Conservation (phyloP, 2,113 vertebrate species). For the Bucco capensis region DNA sequence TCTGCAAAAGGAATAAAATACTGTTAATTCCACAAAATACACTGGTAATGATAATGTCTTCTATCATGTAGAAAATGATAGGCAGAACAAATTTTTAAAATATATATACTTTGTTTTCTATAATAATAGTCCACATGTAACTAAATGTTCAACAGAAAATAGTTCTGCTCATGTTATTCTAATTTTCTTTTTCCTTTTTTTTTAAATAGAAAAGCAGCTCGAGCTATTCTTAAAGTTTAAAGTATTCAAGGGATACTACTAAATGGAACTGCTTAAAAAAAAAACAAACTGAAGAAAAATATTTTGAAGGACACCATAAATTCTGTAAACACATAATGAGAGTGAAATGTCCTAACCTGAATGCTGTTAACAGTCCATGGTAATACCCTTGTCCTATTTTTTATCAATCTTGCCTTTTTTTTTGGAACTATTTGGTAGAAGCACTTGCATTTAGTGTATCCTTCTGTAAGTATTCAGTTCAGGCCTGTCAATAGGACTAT, state of each 20-base stretch:
- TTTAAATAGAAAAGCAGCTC: neutral
- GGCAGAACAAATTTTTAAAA: neutral
- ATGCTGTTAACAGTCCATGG: neutral
- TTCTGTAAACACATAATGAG: neutral
- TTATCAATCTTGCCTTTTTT: neutral
- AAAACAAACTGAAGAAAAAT: neutral
- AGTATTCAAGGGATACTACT: neutral
- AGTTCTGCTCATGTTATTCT: neutral
- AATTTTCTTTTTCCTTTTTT: neutral
- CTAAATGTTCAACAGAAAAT: neutral
- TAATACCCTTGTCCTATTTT: neutral
- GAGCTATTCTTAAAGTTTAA: neutral
- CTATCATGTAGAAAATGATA: neutral
- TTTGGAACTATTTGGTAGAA: neutral
- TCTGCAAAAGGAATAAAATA: neutral
- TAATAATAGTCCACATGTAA: neutral
- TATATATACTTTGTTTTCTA: neutral
- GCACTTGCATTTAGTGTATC: neutral
- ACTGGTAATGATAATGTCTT: neutral
- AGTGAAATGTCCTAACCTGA: neutral
- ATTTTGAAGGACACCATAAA: neutral
- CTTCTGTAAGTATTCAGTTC: neutral
- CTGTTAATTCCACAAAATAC: fast-evolving
- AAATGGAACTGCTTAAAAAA: neutral
- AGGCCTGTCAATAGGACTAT: neutral